Evolutionary conservation across 1,140 invertebrate genomes (phyloP).

Genomic region (Pogonus chalceus): DNA sequence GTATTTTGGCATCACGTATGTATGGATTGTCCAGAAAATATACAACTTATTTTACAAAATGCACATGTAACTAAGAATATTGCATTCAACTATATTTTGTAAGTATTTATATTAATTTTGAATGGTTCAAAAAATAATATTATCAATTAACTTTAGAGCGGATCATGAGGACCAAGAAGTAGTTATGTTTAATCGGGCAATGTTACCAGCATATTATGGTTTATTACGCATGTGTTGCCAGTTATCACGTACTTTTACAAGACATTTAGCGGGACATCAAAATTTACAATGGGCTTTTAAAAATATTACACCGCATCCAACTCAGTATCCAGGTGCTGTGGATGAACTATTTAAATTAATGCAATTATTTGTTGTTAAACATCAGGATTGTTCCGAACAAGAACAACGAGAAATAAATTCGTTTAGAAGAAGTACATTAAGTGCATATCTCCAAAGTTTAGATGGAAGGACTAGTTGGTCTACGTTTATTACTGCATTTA

Average conservation of each 20-base stretch:
- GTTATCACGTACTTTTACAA: conserved; percentile 72
- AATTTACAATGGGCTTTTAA: conserved; percentile 95
- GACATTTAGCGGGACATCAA: conserved; percentile 80
- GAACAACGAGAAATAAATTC: conserved; percentile 70
- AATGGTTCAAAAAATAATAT: background rate
- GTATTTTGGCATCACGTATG: conserved; percentile 90
- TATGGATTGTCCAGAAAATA: conserved; percentile 84
- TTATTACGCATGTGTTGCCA: conserved; percentile 81
- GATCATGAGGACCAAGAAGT: conserved; percentile 94
- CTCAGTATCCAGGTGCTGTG: conserved; percentile 81
- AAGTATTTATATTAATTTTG: conserved; percentile 37
- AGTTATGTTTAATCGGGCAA: conserved; percentile 82
- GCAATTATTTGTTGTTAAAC: conserved; percentile 67
- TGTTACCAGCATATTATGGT: conserved; percentile 92
- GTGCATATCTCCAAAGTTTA: conserved; percentile 70
- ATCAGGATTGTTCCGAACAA: conserved; percentile 65
- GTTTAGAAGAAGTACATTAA: conserved; percentile 72
- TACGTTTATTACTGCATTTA: conserved; percentile 77
- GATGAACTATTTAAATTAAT: conserved; percentile 86
- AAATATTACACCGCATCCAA: conserved; percentile 88
- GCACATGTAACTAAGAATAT: conserved; percentile 82
- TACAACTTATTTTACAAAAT: conserved; percentile 75
- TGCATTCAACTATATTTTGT: conserved; percentile 95
- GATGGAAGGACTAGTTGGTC: conserved; percentile 80
- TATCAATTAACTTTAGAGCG: conserved; percentile 45